A percentile compares a stretch with the other conserved stretches of the same genome.
Evolutionary conservation across 53 echinoderm and acorn worm genomes (phyloP).

Genomic region (Paracentrotus lividus): DNA sequence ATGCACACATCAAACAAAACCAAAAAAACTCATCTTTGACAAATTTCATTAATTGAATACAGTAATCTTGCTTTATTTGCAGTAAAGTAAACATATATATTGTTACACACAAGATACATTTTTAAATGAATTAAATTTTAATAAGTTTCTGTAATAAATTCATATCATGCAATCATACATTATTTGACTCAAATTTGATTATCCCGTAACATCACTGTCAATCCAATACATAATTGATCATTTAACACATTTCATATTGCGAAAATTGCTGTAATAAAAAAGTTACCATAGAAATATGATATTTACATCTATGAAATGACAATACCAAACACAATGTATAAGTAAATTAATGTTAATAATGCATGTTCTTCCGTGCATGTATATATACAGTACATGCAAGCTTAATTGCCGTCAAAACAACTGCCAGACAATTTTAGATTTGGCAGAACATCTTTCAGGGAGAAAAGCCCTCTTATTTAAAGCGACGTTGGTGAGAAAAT

Average conservation of each 20-base stretch:
- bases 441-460: background rate
- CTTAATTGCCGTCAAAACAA: background rate
- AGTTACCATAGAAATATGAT: slow-evolving; percentile 42
- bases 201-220: background rate
- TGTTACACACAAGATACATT: slow-evolving; percentile 25
- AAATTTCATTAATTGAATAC: slow-evolving; percentile 26
- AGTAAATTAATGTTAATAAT: background rate
- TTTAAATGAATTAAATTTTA: background rate
- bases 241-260: slow-evolving; percentile 36
- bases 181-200: background rate
- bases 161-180: slow-evolving; percentile 6
- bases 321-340: background rate
- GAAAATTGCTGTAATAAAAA: slow-evolving; percentile 49
- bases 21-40: background rate
- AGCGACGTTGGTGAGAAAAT: no score
- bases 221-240: slow-evolving; percentile 14
- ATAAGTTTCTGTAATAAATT: background rate
- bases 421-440: background rate
- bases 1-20: background rate
- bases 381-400: no score
- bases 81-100: slow-evolving; percentile 32
- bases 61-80: slow-evolving; percentile 44
- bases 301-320: slow-evolving; percentile 45
- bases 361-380: background rate
- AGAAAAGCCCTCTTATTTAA: background rate